Evolutionary conservation across 2,113 vertebrate species (phyloP), one percentile per base, ranked within the genome.

Genomic region (Muntiacus reevesi): DNA sequence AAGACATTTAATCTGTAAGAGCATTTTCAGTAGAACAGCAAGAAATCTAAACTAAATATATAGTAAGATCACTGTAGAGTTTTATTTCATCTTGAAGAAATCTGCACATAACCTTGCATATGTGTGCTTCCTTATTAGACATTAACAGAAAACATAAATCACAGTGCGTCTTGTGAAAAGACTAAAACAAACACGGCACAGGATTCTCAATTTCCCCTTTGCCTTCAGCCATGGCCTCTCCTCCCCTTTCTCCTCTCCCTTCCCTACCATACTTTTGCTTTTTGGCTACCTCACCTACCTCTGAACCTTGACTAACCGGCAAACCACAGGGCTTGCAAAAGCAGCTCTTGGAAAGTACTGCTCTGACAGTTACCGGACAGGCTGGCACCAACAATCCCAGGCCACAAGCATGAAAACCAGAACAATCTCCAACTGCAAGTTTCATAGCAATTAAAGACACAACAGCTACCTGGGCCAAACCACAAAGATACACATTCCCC

Each of bases 391-490:
- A 52, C 57, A 60, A 71, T 43, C 40, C 19, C 28, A 12, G 89
- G 54, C 84, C 64, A 92, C 59, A 92, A 71, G 76, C 71, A 67
- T 8, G 43, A 92, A 89, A 87, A 88, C 81, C 27, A 57, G 60
- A 97, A 47, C 60, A 64, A 55, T 52, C 55, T 84, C 84, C 82
- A 78, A 43, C 36, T 36, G 30, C 55, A 93, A 88, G 88, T 94
- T 96, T 97, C 57, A 8, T 14, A 91, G 79, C 95, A 96, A 79
- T 97, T 96, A 94, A 92, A 94, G 60, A 86, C 7, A 33, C 94
- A 96, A 45, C 16, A n/a, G 54, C 60, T 71, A 15, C 14, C 43
- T 28, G 11, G 82, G 88, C 91, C 96, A 91, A 87, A 96, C 91
- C 91, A 87, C 94, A 94, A 54, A 60, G 45, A 62, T 50, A 23